A percentile compares a stretch with the other conserved stretches of the same genome.
These are phyloP conservation scores for Zosterops borbonicus DNA, from an alignment of 2,113 vertebrate species.

Conservation along the genomic window DNA sequence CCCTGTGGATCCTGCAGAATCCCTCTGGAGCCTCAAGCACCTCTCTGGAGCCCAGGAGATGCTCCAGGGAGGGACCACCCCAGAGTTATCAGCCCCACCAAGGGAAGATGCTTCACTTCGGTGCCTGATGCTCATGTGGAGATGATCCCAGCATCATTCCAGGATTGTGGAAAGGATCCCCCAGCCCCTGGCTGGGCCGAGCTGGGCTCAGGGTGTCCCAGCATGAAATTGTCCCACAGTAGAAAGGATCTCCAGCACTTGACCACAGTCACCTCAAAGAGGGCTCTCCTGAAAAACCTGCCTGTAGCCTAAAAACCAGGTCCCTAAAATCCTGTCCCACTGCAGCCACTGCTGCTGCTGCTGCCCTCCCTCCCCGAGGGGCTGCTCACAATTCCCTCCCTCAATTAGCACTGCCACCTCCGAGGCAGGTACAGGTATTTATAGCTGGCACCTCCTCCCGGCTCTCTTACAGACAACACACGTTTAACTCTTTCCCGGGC, in stretches of 20 bases:
- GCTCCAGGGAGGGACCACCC: not conserved
- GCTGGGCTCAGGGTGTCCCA: too few relatives aligned
- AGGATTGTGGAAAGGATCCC: not conserved
- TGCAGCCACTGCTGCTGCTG: not conserved
- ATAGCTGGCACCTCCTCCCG: not conserved
- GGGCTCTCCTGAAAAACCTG: not conserved
- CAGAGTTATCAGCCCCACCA: not conserved
- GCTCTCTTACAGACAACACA: not conserved
- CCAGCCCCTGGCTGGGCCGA: not conserved
- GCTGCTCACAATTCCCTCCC: conserved; percentile 37
- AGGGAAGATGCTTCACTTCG: not conserved
- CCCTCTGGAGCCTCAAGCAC: rapidly evolving
- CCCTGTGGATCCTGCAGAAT: not conserved
- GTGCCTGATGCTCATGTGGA: not conserved
- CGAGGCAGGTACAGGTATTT: conserved; percentile 29
- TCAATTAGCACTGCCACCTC: conserved; percentile 47
- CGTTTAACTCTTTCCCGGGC: not conserved
- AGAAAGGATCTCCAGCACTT: not conserved
- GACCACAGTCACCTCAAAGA: not conserved
- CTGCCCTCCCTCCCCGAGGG: not conserved
- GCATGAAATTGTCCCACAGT: not conserved
- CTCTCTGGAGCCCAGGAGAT: not conserved
- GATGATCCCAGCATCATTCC: not conserved
- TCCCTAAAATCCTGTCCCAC: not conserved
- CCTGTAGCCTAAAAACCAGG: not conserved